phyloP scores from a whole-genome alignment of 2,888 invertebrate genomes.

The Torymus aiolomorphi region DNA sequence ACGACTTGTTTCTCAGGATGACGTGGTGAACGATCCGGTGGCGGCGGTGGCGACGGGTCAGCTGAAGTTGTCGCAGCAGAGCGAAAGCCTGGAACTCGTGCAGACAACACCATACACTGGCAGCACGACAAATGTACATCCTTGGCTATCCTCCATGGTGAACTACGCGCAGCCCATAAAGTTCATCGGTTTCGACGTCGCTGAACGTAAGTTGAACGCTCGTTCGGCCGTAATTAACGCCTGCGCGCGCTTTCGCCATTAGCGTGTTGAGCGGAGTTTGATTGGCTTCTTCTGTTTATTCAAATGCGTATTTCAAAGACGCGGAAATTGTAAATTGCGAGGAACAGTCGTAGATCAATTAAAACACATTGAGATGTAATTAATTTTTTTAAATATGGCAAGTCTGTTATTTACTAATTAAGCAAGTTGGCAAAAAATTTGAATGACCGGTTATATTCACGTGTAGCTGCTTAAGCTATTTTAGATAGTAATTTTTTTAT shows the following conservation, averaged over 20 bases:
- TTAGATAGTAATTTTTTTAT: too few species aligned
- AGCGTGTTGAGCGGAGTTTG: too few species aligned
- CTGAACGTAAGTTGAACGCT: conserved; percentile 85
- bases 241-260: neutral
- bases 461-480: too few species aligned
- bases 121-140: conserved; percentile 99
- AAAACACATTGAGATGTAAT: too few species aligned
- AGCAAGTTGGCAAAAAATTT: too few species aligned
- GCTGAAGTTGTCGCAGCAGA: conserved; percentile 73
- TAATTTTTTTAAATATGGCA: too few species aligned
- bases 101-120: conserved; percentile 91
- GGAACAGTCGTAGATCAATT: too few species aligned
- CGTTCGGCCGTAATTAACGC: neutral
- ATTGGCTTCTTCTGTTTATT: too few species aligned
- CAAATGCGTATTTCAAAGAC: too few species aligned
- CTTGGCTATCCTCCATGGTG: conserved; percentile 98
- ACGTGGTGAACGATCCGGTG: conserved; percentile 71
- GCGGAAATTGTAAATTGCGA: too few species aligned
- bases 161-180: conserved; percentile 99
- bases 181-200: conserved; percentile 97
- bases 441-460: too few species aligned
- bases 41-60: conserved; percentile 71
- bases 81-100: conserved; percentile 76
- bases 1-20: conserved; percentile 55
- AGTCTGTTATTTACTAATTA: too few species aligned